phyloP scores from a whole-genome alignment of 2,888 invertebrate genomes.

The Lydus trimaculatus region DNA sequence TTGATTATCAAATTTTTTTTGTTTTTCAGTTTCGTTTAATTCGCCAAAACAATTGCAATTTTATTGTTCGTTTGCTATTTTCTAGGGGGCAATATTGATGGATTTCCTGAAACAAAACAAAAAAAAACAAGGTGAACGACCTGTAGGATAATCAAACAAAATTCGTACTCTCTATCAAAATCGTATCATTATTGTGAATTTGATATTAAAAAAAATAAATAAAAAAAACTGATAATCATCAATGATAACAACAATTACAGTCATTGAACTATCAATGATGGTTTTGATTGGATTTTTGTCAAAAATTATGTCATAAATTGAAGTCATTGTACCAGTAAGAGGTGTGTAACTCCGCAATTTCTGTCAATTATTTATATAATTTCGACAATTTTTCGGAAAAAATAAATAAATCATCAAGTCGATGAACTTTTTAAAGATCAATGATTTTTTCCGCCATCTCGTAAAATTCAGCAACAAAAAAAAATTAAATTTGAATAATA shows the following conservation, averaged over 20 bases:
- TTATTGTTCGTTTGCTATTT: too few species aligned
- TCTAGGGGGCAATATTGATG: too few species aligned
- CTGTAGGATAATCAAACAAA: constrained; percentile 12
- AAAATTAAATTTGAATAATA: not conserved
- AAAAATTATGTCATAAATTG: not conserved
- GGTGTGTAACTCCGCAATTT: not conserved
- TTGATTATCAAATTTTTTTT: too few species aligned
- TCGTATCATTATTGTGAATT: not conserved
- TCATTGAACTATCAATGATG: not conserved
- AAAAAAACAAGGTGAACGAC: constrained; percentile 34
- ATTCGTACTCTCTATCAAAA: not conserved
- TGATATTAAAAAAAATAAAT: not conserved
- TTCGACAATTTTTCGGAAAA: not conserved
- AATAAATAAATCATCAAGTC: not conserved
- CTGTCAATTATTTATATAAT: too few species aligned
- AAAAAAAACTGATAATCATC: not conserved
- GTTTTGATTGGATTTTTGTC: not conserved
- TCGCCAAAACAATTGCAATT: too few species aligned
- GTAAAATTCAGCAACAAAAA: not conserved
- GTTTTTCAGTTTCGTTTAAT: too few species aligned
- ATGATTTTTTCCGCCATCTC: not conserved
- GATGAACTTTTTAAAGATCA: not conserved
- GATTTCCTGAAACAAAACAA: too few species aligned
- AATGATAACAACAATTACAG: not conserved
- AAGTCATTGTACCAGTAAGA: not conserved